These are phyloP conservation scores for Phrynocephalus guinanensis DNA, from an alignment of 2,797 vertebrate genomes.

Conservation along the genomic window DNA sequence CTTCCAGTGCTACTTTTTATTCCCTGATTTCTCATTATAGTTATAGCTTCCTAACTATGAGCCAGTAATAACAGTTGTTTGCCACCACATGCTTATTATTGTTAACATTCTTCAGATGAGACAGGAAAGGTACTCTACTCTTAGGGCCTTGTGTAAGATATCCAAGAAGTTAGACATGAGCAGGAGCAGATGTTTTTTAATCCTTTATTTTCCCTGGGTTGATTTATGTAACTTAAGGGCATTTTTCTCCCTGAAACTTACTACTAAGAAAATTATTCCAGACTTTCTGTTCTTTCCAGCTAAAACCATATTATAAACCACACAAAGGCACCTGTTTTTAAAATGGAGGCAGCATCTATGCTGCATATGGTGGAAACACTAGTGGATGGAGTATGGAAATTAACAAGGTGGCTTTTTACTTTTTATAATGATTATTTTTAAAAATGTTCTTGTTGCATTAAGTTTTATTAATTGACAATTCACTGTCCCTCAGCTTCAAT, in stretches of 20 bases:
- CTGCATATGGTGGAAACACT: constrained; percentile 43
- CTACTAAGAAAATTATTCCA: not conserved
- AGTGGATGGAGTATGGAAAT: not conserved
- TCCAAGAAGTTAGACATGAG: not conserved
- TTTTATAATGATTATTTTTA: constrained; percentile 34
- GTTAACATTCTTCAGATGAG: not conserved
- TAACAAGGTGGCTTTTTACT: constrained; percentile 37
- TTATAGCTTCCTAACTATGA: not conserved
- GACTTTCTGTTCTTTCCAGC: constrained; percentile 22
- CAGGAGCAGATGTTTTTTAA: constrained; percentile 29
- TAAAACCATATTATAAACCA: not conserved
- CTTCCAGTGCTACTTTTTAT: not conserved
- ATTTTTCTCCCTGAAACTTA: not conserved
- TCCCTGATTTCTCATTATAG: not conserved
- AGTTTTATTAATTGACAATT: no score
- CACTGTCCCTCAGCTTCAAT: not conserved
- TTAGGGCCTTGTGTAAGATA: not conserved
- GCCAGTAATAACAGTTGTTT: not conserved
- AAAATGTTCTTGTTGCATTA: no score
- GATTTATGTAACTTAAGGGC: not conserved
- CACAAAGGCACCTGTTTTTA: constrained; percentile 33
- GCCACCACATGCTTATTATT: not conserved
- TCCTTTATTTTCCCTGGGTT: constrained; percentile 40
- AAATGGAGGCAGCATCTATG: constrained; percentile 23
- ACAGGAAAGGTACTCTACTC: not conserved